A percentile compares a stretch with the other conserved stretches of the same genome.
Evolutionary conservation across 2,113 vertebrate species (phyloP).

Genomic region (Equus przewalskii): DNA sequence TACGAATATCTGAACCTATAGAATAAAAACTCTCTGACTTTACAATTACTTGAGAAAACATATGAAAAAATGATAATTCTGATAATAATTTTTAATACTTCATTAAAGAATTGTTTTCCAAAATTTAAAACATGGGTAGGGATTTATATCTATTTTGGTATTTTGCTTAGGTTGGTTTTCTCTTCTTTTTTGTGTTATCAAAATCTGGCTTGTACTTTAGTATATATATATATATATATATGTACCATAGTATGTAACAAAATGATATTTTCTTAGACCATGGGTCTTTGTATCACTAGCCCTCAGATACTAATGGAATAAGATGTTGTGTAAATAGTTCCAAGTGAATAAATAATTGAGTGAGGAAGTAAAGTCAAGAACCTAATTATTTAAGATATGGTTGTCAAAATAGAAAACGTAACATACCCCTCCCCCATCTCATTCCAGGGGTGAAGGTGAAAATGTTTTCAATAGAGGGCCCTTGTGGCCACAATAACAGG

Average conservation of each 20-base stretch:
- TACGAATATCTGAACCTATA: neutral
- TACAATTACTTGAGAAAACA: neutral
- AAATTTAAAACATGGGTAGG: neutral
- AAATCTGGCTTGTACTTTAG: neutral
- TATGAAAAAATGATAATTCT: neutral
- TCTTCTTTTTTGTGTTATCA: neutral
- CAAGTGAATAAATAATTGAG: neutral
- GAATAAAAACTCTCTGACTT: neutral
- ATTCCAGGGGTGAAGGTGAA: neutral
- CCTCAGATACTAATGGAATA: neutral
- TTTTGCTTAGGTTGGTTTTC: neutral
- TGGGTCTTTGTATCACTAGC: neutral
- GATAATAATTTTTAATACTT: neutral
- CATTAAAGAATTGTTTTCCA: neutral
- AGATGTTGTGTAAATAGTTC: neutral
- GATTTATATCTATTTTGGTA: neutral
- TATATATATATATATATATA: neutral
- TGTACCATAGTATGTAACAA: neutral
- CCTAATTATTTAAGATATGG: neutral
- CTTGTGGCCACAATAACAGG: neutral
- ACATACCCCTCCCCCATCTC: fast-evolving
- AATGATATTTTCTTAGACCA: neutral
- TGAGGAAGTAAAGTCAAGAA: neutral
- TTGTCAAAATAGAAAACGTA: neutral
- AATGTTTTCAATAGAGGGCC: neutral